These are phyloP conservation scores for Xanthorhoe designata DNA, from an alignment of 2,888 invertebrate species.

Conservation along the genomic window DNA sequence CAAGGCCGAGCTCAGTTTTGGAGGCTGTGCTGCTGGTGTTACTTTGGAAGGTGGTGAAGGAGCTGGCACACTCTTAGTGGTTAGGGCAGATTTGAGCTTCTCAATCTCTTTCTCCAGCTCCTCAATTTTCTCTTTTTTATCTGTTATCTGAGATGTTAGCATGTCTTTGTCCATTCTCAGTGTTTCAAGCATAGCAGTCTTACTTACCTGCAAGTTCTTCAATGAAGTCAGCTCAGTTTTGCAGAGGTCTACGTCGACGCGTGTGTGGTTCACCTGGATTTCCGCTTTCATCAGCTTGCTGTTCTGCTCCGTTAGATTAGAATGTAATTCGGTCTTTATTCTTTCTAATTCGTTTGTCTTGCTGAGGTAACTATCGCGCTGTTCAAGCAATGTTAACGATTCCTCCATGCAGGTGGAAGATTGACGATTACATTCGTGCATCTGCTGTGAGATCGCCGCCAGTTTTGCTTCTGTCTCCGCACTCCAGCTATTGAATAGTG, in stretches of 20 bases:
- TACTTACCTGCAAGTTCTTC: slow-evolving; percentile 79
- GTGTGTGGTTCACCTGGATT: slow-evolving; percentile 70
- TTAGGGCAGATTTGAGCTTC: slow-evolving; percentile 65
- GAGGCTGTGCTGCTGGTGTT: slow-evolving; percentile 73
- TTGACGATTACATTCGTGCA: slow-evolving; percentile 76
- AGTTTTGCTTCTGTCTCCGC: slow-evolving; percentile 72
- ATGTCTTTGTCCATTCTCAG: slow-evolving; percentile 77
- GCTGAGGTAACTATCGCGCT: slow-evolving; percentile 67
- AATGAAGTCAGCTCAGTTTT: slow-evolving; percentile 78
- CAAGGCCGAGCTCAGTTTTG: slow-evolving; percentile 70
- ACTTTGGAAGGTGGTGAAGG: slow-evolving; percentile 64
- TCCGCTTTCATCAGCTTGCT: slow-evolving; percentile 67
- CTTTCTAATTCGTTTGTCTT: slow-evolving; percentile 72
- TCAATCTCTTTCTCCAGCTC: slow-evolving; percentile 74
- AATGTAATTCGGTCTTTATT: slow-evolving; percentile 64
- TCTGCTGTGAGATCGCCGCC: slow-evolving; percentile 67
- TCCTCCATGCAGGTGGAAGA: slow-evolving; percentile 77
- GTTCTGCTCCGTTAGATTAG: slow-evolving; percentile 63
- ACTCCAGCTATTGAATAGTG: slow-evolving; percentile 81
- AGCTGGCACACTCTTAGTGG: slow-evolving; percentile 69
- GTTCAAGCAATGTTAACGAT: slow-evolving; percentile 71
- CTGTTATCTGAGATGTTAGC: slow-evolving; percentile 68
- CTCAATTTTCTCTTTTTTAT: slow-evolving; percentile 72
- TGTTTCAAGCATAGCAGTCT: slow-evolving; percentile 75
- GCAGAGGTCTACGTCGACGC: slow-evolving; percentile 73